A percentile compares a stretch with the other conserved stretches of the same genome.
Evolutionary conservation across 1,140 invertebrate species (phyloP).

Genomic region (Paralvinella palmiformis): DNA sequence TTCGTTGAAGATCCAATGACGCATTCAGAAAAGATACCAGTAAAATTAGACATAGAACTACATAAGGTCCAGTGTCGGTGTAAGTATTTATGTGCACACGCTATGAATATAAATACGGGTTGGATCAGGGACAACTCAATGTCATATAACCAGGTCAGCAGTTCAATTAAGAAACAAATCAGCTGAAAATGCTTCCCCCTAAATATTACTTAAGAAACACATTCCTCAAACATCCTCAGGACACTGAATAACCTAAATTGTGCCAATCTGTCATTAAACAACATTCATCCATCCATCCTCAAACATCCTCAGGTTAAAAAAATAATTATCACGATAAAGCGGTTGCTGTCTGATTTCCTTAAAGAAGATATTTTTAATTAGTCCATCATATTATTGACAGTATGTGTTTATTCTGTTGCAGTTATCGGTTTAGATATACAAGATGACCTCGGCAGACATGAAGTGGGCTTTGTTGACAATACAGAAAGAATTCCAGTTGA

Average conservation of each 20-base stretch:
- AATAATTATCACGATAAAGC: too few relatives aligned
- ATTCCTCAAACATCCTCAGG: too few relatives aligned
- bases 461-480: constrained; percentile 61
- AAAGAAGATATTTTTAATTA: constrained; percentile 12
- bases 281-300: too few relatives aligned
- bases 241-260: too few relatives aligned
- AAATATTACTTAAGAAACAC: too few relatives aligned
- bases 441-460: constrained; percentile 62
- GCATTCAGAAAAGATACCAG: constrained; percentile 54
- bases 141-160: background rate
- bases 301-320: too few relatives aligned
- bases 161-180: too few relatives aligned
- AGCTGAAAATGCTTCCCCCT: too few relatives aligned
- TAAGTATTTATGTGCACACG: too few relatives aligned
- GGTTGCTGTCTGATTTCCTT: background rate
- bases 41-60: constrained; percentile 55
- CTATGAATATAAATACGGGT: too few relatives aligned
- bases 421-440: constrained; percentile 61
- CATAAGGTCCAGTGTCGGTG: constrained; percentile 54
- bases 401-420: constrained; percentile 33
- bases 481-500: constrained; percentile 53
- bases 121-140: background rate
- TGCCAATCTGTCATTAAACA: too few relatives aligned
- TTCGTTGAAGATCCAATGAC: constrained; percentile 58
- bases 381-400: too few relatives aligned